Evolutionary conservation across 2,113 vertebrate genomes (phyloP).

Genomic region (Protobothrops mucrosquamatus): DNA sequence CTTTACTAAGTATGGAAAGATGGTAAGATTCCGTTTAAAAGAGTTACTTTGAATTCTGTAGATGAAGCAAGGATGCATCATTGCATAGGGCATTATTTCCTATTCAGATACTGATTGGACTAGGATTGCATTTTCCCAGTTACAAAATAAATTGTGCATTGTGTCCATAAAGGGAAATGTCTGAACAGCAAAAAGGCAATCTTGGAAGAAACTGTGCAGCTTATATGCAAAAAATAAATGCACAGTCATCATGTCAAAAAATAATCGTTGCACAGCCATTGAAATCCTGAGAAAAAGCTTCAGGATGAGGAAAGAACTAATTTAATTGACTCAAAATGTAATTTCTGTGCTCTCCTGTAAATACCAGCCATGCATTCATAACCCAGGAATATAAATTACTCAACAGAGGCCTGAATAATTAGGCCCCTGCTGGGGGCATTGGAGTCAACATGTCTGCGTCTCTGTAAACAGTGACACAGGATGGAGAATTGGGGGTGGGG

Average conservation of each 20-base stretch:
- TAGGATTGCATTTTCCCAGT: neutral
- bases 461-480: neutral
- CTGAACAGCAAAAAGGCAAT: neutral
- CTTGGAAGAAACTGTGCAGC: neutral
- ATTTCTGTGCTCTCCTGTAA: neutral
- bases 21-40: neutral
- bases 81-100: neutral
- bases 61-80: neutral
- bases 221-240: neutral
- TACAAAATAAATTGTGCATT: neutral
- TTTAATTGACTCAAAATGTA: neutral
- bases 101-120: neutral
- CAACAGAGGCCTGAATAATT: neutral
- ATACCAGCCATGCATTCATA: neutral
- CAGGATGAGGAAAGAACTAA: neutral
- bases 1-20: neutral
- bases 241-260: neutral
- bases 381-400: neutral
- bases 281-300: neutral
- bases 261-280: neutral
- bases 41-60: neutral
- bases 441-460: conserved; percentile 11
- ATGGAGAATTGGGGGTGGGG: neutral
- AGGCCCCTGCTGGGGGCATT: neutral
- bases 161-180: neutral